phyloP scores from a whole-genome alignment of 2,113 vertebrate species.

The Gadus chalcogrammus region DNA sequence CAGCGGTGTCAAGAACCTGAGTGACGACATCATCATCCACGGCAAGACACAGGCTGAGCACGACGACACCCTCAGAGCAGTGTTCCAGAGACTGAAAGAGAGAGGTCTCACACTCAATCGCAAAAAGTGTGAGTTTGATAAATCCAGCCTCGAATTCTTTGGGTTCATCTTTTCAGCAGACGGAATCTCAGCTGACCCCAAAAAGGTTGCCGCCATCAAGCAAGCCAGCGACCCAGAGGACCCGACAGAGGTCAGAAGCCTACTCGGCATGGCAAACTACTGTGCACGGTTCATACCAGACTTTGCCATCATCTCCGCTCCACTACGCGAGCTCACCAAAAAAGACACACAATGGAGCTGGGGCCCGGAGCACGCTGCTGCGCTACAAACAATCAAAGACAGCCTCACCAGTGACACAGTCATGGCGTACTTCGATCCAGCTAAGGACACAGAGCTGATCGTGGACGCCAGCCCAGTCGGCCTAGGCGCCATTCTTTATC shows the following conservation, averaged over 20 bases:
- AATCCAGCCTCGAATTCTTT: constrained; percentile 14
- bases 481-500: no score
- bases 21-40: constrained; percentile 18
- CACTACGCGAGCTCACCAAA: constrained; percentile 18
- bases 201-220: constrained; percentile 13
- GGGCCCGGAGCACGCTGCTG: no score
- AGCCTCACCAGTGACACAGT: neutral
- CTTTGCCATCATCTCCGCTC: constrained; percentile 22
- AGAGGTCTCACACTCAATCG: constrained; percentile 18
- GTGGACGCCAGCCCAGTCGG: no score
- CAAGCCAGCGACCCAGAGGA: neutral
- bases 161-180: constrained; percentile 20
- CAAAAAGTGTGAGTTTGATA: constrained; percentile 30
- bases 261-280: constrained; percentile 26
- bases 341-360: constrained; percentile 19
- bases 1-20: constrained; percentile 14
- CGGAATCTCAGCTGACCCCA: constrained; percentile 21
- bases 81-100: constrained; percentile 31
- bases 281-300: constrained; percentile 29
- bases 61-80: constrained; percentile 9
- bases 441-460: neutral
- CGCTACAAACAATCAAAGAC: no score
- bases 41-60: constrained; percentile 9
- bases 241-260: constrained; percentile 10
- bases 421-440: no score